These are phyloP conservation scores for Odocoileus hemionus DNA, from an alignment of 2,113 vertebrate species.

Conservation along the genomic window DNA sequence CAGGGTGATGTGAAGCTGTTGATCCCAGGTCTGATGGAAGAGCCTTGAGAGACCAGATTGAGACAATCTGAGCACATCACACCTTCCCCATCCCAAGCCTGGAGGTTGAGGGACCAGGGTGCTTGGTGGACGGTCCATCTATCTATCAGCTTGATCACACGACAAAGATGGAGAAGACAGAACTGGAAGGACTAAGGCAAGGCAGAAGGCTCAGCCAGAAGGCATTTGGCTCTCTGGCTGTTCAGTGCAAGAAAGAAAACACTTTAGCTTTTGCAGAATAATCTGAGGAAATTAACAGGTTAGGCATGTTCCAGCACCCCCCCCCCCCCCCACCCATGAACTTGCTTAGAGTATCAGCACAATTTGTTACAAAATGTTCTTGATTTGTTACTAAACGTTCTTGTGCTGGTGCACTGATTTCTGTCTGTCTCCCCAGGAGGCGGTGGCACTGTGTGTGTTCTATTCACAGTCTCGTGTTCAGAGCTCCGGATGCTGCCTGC, in stretches of 20 bases:
- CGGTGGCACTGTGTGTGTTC: not conserved
- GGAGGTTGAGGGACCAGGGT: not conserved
- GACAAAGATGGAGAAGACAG: not conserved
- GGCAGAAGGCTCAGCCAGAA: not conserved
- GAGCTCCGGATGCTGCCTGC: not conserved
- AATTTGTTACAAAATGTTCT: not conserved
- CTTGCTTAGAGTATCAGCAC: not conserved
- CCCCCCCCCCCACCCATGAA: not conserved
- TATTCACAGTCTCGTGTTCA: not conserved
- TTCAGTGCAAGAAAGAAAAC: not conserved
- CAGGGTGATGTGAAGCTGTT: not conserved
- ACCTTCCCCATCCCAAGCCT: not conserved
- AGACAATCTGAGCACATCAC: not conserved
- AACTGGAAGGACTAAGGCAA: not conserved
- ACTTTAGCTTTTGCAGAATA: not conserved
- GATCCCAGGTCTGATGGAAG: not conserved
- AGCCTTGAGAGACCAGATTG: not conserved
- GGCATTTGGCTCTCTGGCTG: not conserved
- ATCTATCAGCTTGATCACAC: not conserved
- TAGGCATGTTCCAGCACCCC: not conserved
- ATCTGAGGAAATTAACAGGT: not conserved
- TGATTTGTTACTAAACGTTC: not conserved
- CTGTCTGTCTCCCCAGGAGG: not conserved
- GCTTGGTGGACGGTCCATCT: rapidly evolving
- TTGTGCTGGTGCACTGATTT: not conserved